phyloP scores from a whole-genome alignment of 2,113 vertebrate genomes.

The Antechinus flavipes region DNA sequence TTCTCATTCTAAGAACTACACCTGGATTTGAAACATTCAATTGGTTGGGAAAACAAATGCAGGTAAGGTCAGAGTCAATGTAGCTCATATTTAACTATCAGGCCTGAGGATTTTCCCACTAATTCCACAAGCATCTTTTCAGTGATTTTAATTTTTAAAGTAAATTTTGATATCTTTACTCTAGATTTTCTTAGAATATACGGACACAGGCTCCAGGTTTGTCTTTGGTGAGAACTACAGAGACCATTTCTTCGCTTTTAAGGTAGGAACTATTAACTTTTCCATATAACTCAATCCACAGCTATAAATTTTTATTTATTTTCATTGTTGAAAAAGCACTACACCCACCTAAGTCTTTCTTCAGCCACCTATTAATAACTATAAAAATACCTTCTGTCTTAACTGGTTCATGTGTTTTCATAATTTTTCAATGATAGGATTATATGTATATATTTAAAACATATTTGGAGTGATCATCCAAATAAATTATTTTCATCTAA shows the following conservation, averaged over 20 bases:
- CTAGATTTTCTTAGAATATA: conserved; percentile 88
- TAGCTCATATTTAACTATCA: neutral
- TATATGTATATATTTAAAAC: neutral
- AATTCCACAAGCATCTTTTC: neutral
- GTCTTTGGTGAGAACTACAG: conserved; percentile 89
- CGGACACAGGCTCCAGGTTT: conserved; percentile 88
- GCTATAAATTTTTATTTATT: neutral
- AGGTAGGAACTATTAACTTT: conserved; percentile 82
- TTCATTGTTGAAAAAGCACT: neutral
- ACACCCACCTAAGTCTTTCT: neutral
- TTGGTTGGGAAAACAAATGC: conserved; percentile 88
- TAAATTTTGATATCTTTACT: conserved; percentile 37
- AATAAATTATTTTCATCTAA: neutral
- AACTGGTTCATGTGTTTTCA: neutral
- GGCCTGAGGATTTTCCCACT: neutral
- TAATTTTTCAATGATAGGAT: neutral
- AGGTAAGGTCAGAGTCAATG: conserved; percentile 82
- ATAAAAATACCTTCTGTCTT: neutral
- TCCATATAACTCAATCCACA: neutral
- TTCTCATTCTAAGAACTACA: conserved; percentile 89
- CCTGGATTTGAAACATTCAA: conserved; percentile 85
- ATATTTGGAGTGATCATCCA: neutral
- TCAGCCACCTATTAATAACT: neutral
- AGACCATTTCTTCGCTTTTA: conserved; percentile 92
- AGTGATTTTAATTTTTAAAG: conserved; percentile 10